These are phyloP conservation scores for Drosophila formosana DNA, from an alignment of 2,888 invertebrate species.

Conservation along the genomic window DNA sequence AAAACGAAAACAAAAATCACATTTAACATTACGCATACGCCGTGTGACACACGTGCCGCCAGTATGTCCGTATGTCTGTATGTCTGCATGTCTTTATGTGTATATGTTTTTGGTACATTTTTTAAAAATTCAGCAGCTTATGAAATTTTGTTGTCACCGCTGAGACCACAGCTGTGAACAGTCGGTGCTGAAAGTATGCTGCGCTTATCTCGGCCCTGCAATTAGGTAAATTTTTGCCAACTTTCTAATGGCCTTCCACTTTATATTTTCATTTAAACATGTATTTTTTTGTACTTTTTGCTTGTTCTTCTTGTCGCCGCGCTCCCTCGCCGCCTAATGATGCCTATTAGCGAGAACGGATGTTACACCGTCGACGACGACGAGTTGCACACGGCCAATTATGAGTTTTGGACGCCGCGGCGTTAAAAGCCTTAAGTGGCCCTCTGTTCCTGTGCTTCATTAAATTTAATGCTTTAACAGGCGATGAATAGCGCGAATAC, in stretches of 20 bases:
- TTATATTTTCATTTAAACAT: slow-evolving; percentile 4
- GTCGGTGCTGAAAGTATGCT: slow-evolving; percentile 34
- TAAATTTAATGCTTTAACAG: slow-evolving; percentile 18
- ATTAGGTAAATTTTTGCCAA: slow-evolving; percentile 50
- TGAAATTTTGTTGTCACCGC: slow-evolving; percentile 42
- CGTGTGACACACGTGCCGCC: slow-evolving; percentile 2
- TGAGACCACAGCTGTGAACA: slow-evolving; percentile 36
- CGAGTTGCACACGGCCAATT: slow-evolving; percentile 40
- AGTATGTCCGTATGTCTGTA: no score
- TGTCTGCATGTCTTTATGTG: no score
- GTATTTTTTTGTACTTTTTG: slow-evolving; percentile 1
- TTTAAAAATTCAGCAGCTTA: slow-evolving; percentile 58
- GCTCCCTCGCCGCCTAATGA: slow-evolving; percentile 51
- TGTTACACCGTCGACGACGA: slow-evolving; percentile 21
- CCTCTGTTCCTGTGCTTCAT: slow-evolving; percentile 6
- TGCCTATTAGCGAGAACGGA: slow-evolving; percentile 44
- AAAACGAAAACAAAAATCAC: slow-evolving; percentile 17
- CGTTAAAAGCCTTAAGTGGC: slow-evolving; percentile 25
- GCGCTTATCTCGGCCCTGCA: slow-evolving; percentile 45
- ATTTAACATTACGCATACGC: slow-evolving; percentile 44
- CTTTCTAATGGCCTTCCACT: slow-evolving; percentile 45
- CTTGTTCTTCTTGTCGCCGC: no score
- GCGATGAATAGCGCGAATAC: neutral
- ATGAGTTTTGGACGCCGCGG: slow-evolving; percentile 16
- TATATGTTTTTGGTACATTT: no score